phyloP scores from a whole-genome alignment of 2,888 invertebrate genomes.

The Apotomis capreana region DNA sequence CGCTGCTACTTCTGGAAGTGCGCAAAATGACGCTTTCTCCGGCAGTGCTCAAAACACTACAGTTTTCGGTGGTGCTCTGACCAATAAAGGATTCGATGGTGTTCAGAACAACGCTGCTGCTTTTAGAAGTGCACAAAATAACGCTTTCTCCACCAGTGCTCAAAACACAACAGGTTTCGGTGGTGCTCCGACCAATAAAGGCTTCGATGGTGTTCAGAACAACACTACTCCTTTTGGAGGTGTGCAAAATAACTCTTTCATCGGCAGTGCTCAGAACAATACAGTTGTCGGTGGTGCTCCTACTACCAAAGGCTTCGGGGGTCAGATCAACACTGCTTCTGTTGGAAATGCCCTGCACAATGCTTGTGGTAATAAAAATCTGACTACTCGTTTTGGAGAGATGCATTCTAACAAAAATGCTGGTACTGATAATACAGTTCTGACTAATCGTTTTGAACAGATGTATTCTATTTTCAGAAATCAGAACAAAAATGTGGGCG shows the following conservation, averaged over 20 bases:
- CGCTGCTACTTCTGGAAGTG: background rate
- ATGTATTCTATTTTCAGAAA: too few relatives aligned
- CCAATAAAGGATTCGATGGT: background rate
- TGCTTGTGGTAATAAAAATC: too few relatives aligned
- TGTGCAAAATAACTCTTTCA: background rate
- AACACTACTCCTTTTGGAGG: background rate
- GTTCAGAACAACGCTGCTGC: background rate
- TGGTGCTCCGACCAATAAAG: too few relatives aligned
- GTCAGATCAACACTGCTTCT: background rate
- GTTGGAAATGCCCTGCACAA: too few relatives aligned
- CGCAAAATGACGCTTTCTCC: background rate
- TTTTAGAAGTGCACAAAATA: background rate
- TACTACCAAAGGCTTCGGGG: too few relatives aligned
- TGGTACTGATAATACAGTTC: too few relatives aligned
- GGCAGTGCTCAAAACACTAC: background rate
- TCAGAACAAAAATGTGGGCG: too few relatives aligned
- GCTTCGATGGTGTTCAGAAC: background rate
- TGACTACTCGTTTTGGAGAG: too few relatives aligned
- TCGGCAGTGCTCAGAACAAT: background rate
- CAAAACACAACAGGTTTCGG: background rate
- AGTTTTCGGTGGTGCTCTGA: background rate
- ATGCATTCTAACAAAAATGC: too few relatives aligned
- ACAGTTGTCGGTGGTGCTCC: background rate
- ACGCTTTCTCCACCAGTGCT: background rate
- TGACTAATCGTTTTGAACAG: too few relatives aligned